Conservation (phyloP, 2,888 invertebrate genomes). For the Drosophila robusta region DNA sequence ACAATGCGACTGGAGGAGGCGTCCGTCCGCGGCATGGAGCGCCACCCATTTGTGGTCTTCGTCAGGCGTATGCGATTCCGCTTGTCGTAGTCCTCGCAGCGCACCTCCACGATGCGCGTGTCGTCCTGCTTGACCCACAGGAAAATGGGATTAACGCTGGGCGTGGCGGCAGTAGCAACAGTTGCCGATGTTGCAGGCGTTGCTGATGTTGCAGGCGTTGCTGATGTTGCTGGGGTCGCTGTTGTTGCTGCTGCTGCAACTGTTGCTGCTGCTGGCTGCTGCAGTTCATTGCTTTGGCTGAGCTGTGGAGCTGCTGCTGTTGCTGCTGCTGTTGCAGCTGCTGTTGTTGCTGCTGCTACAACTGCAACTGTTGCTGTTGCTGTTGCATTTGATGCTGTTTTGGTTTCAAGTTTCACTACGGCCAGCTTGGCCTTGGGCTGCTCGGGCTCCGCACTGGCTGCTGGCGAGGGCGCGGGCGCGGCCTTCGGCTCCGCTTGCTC, state of each 20-base stretch:
- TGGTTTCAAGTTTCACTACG: slow-evolving; percentile 73
- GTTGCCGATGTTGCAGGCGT: slow-evolving; percentile 3
- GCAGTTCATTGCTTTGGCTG: slow-evolving; percentile 2
- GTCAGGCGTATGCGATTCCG: slow-evolving; percentile 93
- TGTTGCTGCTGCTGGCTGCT: neutral
- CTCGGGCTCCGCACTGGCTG: slow-evolving; percentile 24
- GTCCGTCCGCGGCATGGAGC: slow-evolving; percentile 92
- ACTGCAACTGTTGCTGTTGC: slow-evolving; percentile 7
- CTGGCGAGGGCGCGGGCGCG: neutral
- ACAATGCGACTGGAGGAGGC: slow-evolving; percentile 81
- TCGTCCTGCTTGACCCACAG: slow-evolving; percentile 93
- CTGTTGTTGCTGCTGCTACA: slow-evolving; percentile 13
- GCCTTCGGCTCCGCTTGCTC: neutral
- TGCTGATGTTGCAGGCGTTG: neutral
- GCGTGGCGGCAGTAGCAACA: slow-evolving; percentile 32
- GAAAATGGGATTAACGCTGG: slow-evolving; percentile 90
- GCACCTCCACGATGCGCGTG: slow-evolving; percentile 92
- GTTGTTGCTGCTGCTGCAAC: neutral
- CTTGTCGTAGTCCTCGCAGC: slow-evolving; percentile 95
- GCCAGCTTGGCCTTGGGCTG: slow-evolving; percentile 42
- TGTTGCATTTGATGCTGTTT: slow-evolving; percentile 57
- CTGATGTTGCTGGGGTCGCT: neutral
- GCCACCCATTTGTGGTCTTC: slow-evolving; percentile 93
- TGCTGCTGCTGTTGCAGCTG: slow-evolving; percentile 7
- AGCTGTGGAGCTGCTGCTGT: slow-evolving; percentile 3